A percentile compares a stretch with the other conserved stretches of the same genome.
Evolutionary conservation across 1,140 invertebrate species (phyloP).

Genomic region (Trichomalopsis sarcophagae): DNA sequence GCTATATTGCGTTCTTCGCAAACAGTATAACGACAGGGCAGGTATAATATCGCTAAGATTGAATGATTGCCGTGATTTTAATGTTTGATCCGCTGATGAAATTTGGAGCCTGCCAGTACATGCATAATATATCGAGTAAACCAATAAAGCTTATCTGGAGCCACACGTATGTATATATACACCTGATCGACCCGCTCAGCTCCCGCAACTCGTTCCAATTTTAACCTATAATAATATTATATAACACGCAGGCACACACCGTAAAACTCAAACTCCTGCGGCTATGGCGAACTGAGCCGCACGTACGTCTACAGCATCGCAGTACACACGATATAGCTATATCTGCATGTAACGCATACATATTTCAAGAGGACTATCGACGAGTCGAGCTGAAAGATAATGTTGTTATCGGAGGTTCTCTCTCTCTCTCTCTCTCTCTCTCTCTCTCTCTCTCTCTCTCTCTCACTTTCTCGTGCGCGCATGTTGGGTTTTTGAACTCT

Average conservation of each 20-base stretch:
- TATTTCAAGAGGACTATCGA: not conserved
- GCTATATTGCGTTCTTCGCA: not conserved
- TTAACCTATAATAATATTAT: not conserved
- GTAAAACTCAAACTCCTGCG: no score
- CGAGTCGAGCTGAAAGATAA: not conserved
- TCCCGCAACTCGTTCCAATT: not conserved
- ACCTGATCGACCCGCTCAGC: not conserved
- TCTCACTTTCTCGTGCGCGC: not conserved
- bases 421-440: no score
- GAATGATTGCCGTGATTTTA: not conserved
- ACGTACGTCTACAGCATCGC: no score
- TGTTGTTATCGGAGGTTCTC: not conserved
- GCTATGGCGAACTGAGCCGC: no score
- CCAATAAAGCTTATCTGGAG: not conserved
- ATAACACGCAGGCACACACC: not conserved
- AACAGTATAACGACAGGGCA: not conserved
- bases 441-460: no score
- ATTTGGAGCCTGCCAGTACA: not conserved
- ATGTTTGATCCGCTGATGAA: not conserved
- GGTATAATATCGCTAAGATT: not conserved
- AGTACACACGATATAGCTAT: not conserved
- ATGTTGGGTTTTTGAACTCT: conserved; percentile 28
- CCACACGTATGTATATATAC: not conserved
- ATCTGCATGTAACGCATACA: not conserved
- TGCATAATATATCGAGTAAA: not conserved